phyloP scores from a whole-genome alignment of 2,797 vertebrate species.

The Epinephelus awoara region DNA sequence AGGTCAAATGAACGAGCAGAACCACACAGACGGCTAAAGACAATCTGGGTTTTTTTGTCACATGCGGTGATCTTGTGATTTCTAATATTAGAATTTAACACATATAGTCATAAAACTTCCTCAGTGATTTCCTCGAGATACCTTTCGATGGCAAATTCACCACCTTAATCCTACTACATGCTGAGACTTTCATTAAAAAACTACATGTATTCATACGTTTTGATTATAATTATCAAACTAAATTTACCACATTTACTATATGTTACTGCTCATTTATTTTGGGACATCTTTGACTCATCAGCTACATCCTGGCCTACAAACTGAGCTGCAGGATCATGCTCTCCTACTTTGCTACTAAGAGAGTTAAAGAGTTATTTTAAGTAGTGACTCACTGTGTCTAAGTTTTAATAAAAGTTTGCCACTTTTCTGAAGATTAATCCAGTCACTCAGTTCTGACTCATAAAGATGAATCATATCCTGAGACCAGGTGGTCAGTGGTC shows the following conservation, averaged over 20 bases:
- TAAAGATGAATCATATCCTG: slow-evolving; percentile 30
- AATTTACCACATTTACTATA: background rate
- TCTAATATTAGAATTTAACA: background rate
- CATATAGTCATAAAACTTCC: background rate
- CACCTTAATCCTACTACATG: background rate
- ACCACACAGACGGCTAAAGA: slow-evolving; percentile 72
- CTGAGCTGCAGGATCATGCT: slow-evolving; percentile 2
- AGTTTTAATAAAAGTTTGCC: slow-evolving; percentile 10
- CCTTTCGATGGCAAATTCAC: background rate
- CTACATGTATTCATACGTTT: background rate
- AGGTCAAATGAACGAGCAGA: slow-evolving; percentile 85
- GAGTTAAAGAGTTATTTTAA: slow-evolving; percentile 32
- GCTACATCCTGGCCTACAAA: slow-evolving; percentile 22
- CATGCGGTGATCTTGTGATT: slow-evolving; percentile 20
- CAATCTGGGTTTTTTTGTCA: slow-evolving; percentile 11
- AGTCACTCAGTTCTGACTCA: slow-evolving; percentile 39
- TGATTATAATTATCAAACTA: background rate
- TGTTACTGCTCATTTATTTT: background rate
- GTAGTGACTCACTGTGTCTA: slow-evolving; percentile 32
- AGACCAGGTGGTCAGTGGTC: background rate
- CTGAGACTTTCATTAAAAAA: background rate
- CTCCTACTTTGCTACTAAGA: slow-evolving; percentile 3
- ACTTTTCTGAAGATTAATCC: slow-evolving; percentile 17
- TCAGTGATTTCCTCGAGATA: too few species aligned
- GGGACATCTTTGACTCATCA: slow-evolving; percentile 5